A percentile compares a stretch with the other conserved stretches of the same genome.
phyloP scores from a whole-genome alignment of 2,113 vertebrate genomes.

The Dascyllus trimaculatus region DNA sequence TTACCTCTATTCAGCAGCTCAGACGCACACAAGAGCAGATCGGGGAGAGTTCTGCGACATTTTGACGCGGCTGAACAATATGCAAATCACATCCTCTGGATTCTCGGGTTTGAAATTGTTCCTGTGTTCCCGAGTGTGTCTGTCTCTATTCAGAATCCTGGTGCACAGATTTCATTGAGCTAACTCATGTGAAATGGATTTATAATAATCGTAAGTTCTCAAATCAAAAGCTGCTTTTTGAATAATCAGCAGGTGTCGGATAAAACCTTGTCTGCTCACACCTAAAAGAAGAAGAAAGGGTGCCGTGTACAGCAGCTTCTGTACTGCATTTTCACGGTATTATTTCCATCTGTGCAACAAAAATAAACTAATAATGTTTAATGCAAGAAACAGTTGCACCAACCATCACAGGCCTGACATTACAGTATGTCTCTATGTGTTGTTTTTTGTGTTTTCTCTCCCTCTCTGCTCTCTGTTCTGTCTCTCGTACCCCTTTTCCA shows the following conservation, averaged over 20 bases:
- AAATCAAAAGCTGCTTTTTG: not conserved
- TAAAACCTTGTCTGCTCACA: not conserved
- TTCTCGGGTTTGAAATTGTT: not conserved
- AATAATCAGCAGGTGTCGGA: no score
- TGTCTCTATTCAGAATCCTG: not conserved
- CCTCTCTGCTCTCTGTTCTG: no score
- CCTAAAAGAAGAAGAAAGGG: not conserved
- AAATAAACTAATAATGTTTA: no score
- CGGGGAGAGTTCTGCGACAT: not conserved
- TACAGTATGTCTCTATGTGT: no score
- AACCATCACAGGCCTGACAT: no score
- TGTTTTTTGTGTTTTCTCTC: no score
- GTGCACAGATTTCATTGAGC: not conserved
- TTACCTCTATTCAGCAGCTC: slow-evolving; percentile 41
- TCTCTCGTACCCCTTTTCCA: no score
- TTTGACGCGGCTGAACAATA: slow-evolving; percentile 14
- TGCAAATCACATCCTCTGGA: slow-evolving; percentile 28
- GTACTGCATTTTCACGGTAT: no score
- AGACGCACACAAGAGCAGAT: not conserved
- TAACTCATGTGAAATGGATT: no score
- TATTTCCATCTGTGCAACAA: no score
- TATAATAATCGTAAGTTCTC: not conserved
- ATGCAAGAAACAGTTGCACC: no score
- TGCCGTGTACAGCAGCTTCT: no score
- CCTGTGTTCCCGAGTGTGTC: not conserved